Evolutionary conservation across 2,888 invertebrate genomes (phyloP), one percentile per base, ranked within the genome.

Genomic region (Poecilus cupreus): DNA sequence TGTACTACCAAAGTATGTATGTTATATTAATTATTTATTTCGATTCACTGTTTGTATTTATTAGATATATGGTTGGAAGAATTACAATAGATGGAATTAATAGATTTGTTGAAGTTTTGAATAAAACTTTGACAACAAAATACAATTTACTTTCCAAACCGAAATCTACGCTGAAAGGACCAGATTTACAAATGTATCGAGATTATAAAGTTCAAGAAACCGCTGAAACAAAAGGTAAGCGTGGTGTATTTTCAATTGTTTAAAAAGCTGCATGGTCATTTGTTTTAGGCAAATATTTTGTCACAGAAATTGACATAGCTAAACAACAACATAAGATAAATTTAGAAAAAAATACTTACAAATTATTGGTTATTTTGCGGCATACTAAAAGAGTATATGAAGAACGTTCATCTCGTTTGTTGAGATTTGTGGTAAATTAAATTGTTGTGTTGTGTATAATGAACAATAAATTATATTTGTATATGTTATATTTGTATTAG

Each of bases 251-350:
- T n/a, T n/a, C n/a, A n/a, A n/a, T n/a, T n/a, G n/a, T n/a, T n/a
- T n/a, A n/a, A n/a, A n/a, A n/a, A n/a, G 4, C 32, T 32, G 8
- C 32, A 32, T 3, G 1, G 32, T 22, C 6, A 13, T 76, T 75
- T 37, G 10, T 77, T 80, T 49, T 18, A 83, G 83, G 82, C 16
- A 81, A 82, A 70, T 46, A 54, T 43, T 83, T 82, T 77, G 46
- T 83, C 16, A 83, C 82, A 3, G 83, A 83, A 82, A 74, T 72
- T 43, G 82, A 83, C 57, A 80, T 83, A n/a, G 83, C 83, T 39
- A 57, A 64, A 46, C 82, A 81, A 78, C 77, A 24, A 51, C 46
- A 70, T 16, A 82, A 77, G 39, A 22, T 6, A n/a, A 46, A 11
- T 39, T 39, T 83, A 11, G 83, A 83, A 26, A 83, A 83, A 74